Percentiles rank a stretch among this genome's conserved stretches.
Conservation (phyloP, 2,888 invertebrate genomes). For the Drosophila histrio region DNA sequence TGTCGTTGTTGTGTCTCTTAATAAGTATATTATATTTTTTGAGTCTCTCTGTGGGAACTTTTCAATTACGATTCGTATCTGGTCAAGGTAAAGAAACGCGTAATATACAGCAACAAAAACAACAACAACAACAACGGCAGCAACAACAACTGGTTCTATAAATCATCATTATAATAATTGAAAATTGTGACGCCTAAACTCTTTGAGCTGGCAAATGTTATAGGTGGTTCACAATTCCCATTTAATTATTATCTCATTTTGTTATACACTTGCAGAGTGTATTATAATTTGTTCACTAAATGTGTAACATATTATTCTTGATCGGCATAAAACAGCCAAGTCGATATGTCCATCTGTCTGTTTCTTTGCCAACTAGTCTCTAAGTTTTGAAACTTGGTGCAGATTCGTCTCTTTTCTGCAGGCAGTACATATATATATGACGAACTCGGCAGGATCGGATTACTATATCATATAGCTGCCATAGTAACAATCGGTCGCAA, state of each 20-base stretch:
- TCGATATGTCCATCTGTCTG: too few relatives aligned
- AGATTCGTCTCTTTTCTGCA: too few relatives aligned
- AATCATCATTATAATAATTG: constrained; percentile 51
- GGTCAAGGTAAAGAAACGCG: constrained; percentile 56
- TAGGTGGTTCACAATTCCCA: neutral
- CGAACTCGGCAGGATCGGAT: too few relatives aligned
- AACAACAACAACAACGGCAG: constrained; percentile 1
- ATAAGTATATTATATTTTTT: constrained; percentile 17
- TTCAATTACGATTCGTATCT: constrained; percentile 50
- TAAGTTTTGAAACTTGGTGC: too few relatives aligned
- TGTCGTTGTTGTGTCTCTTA: constrained; percentile 28
- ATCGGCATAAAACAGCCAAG: too few relatives aligned
- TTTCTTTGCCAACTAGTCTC: too few relatives aligned
- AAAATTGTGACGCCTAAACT: constrained; percentile 26
- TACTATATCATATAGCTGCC: too few relatives aligned
- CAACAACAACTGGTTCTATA: constrained; percentile 50
- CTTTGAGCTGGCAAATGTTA: constrained; percentile 7
- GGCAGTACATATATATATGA: too few relatives aligned
- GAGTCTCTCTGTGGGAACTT: constrained; percentile 53
- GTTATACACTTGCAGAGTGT: too few relatives aligned
- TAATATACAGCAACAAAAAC: constrained; percentile 21
- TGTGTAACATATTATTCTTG: too few relatives aligned
- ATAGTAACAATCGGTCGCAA: too few relatives aligned
- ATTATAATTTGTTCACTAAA: too few relatives aligned
- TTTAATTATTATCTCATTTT: constrained; percentile 35